These are phyloP conservation scores for Enteromius unitaeniatus DNA, from an alignment of 2,797 vertebrate species.

Conservation along the genomic window DNA sequence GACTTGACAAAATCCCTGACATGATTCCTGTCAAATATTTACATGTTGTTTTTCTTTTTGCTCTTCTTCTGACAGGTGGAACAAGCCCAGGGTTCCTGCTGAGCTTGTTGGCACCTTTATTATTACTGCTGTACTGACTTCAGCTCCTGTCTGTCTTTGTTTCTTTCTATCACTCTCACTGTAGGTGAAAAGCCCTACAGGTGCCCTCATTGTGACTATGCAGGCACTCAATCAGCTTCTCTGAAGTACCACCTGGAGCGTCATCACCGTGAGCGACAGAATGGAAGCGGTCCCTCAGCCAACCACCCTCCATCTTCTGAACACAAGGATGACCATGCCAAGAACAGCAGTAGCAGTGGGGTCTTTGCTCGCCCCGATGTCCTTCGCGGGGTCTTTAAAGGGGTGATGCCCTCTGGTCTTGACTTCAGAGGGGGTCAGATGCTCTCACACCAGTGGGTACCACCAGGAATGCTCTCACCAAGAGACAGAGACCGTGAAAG, in stretches of 20 bases:
- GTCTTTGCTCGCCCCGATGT: constrained; percentile 95
- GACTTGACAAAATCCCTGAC: constrained; percentile 40
- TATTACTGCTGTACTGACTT: constrained; percentile 46
- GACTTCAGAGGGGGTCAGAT: constrained; percentile 90
- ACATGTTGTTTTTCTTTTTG: constrained; percentile 30
- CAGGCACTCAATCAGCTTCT: constrained; percentile 97
- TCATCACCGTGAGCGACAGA: constrained; percentile 95
- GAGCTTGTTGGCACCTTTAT: constrained; percentile 33
- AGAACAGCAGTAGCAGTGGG: constrained; percentile 76
- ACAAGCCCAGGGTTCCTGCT: constrained; percentile 27
- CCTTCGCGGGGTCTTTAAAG: constrained; percentile 92
- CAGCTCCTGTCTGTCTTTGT: constrained; percentile 68
- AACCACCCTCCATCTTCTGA: constrained; percentile 83
- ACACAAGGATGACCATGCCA: constrained; percentile 88
- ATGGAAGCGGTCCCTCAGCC: constrained; percentile 83
- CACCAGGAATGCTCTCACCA: constrained; percentile 84
- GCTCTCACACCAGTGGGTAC: constrained; percentile 90
- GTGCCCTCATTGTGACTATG: constrained; percentile 99
- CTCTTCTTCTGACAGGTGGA: constrained; percentile 41
- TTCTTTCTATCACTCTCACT: constrained; percentile 62
- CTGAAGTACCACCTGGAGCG: constrained; percentile 98
- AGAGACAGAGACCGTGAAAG: constrained; percentile 80
- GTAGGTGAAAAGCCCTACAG: constrained; percentile 99
- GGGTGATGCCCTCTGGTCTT: constrained; percentile 81
- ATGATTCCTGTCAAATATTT: constrained; percentile 45